These are phyloP conservation scores for Sylvilagus bachmani DNA, from an alignment of 2,113 vertebrate species.

Conservation along the genomic window DNA sequence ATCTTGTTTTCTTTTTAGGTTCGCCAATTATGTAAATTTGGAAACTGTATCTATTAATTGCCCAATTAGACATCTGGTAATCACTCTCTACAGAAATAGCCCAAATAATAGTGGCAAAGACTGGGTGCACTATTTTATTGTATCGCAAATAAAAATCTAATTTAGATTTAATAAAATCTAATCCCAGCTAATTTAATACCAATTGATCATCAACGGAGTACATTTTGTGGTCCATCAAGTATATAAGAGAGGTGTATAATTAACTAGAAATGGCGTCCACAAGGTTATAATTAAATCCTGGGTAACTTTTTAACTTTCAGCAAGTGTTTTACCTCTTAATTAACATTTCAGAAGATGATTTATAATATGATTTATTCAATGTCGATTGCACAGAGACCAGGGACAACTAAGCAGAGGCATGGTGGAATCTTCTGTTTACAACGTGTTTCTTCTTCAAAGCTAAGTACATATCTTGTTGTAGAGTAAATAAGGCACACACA, in stretches of 20 bases:
- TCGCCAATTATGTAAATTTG: constrained; percentile 76
- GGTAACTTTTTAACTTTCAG: constrained; percentile 85
- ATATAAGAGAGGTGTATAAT: constrained; percentile 87
- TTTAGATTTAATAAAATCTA: constrained; percentile 88
- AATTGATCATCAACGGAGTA: constrained; percentile 88
- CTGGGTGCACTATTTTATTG: constrained; percentile 76
- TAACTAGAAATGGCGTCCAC: constrained; percentile 85
- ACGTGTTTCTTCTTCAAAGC: constrained; percentile 54
- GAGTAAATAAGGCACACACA: constrained; percentile 65
- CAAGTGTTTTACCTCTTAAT: constrained; percentile 88
- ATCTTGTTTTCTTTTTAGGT: constrained; percentile 75
- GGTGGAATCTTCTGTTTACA: constrained; percentile 77
- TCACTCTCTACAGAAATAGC: constrained; percentile 66
- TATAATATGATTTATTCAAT: constrained; percentile 83
- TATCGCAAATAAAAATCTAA: constrained; percentile 83
- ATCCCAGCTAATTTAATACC: constrained; percentile 88
- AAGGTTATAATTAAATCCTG: constrained; percentile 88
- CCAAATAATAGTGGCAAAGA: constrained; percentile 69
- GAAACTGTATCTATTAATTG: constrained; percentile 72
- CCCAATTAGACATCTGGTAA: constrained; percentile 75
- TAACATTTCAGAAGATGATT: constrained; percentile 86
- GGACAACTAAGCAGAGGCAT: constrained; percentile 82
- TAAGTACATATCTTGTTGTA: constrained; percentile 73
- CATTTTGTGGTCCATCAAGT: constrained; percentile 87
- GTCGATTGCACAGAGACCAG: constrained; percentile 77